Percentiles rank a stretch among this genome's conserved stretches.
phyloP scores from a whole-genome alignment of 1,140 invertebrate genomes.

The Mycetomoellerius zeteki region DNA sequence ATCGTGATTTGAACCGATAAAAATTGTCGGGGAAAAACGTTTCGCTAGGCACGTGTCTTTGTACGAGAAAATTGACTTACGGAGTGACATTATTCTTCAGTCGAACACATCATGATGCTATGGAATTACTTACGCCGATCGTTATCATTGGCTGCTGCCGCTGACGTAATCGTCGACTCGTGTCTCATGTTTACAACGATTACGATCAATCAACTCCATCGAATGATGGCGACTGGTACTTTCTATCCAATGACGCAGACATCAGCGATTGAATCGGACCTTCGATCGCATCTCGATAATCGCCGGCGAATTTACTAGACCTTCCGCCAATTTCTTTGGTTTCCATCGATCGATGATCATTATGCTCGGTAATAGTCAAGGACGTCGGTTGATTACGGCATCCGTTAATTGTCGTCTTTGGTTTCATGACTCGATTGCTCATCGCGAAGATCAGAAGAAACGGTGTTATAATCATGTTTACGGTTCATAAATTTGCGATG shows the following conservation, averaged over 20 bases:
- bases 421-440: slow-evolving; percentile 48
- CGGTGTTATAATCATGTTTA: slow-evolving; percentile 35
- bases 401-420: slow-evolving; percentile 48
- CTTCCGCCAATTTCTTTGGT: slow-evolving; percentile 20
- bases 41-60: neutral
- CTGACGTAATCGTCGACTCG: slow-evolving; percentile 67
- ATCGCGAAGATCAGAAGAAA: slow-evolving; percentile 34
- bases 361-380: slow-evolving; percentile 24
- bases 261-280: slow-evolving; percentile 19
- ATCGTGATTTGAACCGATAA: neutral
- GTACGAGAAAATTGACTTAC: slow-evolving; percentile 20
- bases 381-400: slow-evolving; percentile 43
- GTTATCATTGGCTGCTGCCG: slow-evolving; percentile 62
- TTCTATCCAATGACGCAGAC: slow-evolving; percentile 58
- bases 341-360: slow-evolving; percentile 18
- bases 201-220: slow-evolving; percentile 58
- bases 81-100: slow-evolving; percentile 17
- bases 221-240: slow-evolving; percentile 42
- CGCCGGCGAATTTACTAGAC: slow-evolving; percentile 21
- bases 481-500: slow-evolving; percentile 42
- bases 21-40: neutral
- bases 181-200: slow-evolving; percentile 57
- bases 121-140: slow-evolving; percentile 69
- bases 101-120: slow-evolving; percentile 5
- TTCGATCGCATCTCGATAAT: slow-evolving; percentile 47